A percentile compares a stretch with the other conserved stretches of the same genome.
Conservation (phyloP, 2,888 invertebrate genomes). For the Euzetes globulus region DNA sequence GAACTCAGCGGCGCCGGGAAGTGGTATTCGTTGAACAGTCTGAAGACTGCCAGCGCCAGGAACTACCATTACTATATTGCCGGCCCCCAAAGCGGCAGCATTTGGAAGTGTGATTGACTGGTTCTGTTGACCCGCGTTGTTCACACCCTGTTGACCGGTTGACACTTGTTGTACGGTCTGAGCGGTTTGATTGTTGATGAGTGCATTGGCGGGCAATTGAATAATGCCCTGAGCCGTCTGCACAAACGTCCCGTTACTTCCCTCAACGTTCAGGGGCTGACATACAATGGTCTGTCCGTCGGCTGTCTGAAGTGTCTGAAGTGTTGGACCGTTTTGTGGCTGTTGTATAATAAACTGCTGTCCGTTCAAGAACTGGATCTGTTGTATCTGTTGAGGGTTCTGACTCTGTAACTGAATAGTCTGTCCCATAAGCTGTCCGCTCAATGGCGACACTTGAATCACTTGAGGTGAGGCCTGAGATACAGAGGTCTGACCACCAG, state of each 20-base stretch:
- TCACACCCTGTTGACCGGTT: conserved; percentile 39
- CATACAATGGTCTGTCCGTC: conserved; percentile 80
- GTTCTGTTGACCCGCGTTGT: conserved; percentile 35
- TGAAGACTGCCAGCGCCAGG: conserved; percentile 49
- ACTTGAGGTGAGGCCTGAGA: conserved; percentile 5
- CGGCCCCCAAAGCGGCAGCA: conserved; percentile 37
- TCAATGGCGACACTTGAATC: conserved; percentile 29
- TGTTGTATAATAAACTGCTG: conserved; percentile 39
- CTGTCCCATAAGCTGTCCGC: conserved; percentile 39
- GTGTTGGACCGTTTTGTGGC: conserved; percentile 39
- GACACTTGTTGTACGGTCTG: conserved; percentile 22
- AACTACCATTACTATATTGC: conserved; percentile 50
- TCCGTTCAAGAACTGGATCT: conserved; percentile 33
- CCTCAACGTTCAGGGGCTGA: conserved; percentile 63
- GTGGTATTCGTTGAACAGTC: conserved; percentile 51
- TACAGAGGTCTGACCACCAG: conserved; percentile 19
- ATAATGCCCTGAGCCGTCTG: conserved; percentile 35
- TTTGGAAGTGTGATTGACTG: conserved; percentile 41
- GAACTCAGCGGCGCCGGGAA: conserved; percentile 56
- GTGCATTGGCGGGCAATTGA: conserved; percentile 7
- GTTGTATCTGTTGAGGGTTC: conserved; percentile 39
- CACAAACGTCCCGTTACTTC: conserved; percentile 39
- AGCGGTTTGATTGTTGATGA: conserved; percentile 11
- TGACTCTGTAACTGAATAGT: conserved; percentile 41
- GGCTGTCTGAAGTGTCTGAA: conserved; percentile 41